Evolutionary conservation across 2,113 vertebrate genomes (phyloP), one percentile per base, ranked within the genome.

Genomic region (Ammodytes marinus): DNA sequence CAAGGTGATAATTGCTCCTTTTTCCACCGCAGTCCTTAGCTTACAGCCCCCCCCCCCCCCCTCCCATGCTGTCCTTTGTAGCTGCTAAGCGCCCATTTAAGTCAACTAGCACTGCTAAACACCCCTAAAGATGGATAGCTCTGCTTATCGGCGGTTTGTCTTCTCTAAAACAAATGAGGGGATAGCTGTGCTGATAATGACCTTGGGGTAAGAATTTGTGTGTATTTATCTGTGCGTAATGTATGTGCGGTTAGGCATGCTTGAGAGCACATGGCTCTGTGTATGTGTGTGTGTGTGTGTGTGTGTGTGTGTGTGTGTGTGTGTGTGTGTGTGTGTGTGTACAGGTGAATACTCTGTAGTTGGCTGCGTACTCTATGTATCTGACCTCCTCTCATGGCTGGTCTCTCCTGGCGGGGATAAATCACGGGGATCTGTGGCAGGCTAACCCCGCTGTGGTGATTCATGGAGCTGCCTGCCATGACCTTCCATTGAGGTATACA

Each of bases 131-230:
- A 95, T 90, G 85, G 84, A 95, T 93, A 65, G 82, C 8, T 1
- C 53, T 92, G 82, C 89, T 91, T 91, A 88, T 87, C 86, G 88
- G 86, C 81, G 81, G 87, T 94, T 95, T 95, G 92, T 95, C 94
- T 93, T 87, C 74, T 76, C 91, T 94, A 77, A 75, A 68, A 57
- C 10, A 77, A 86, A 80, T 66, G 77, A 74, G 58, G 43, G 76
- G 79, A 69, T 73, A 84, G 72, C 74, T 75, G 61, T 49, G 39
- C 71, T n/a, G n/a, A 89, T 93, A 90, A 90, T 92, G 87, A 93
- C 91, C 86, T 93, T 93, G 90, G 69, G 40, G 7, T 40, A n/a
- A 46, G 45, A 46, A 43, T 63, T 3, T 55, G 12, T 50, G 6
- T 43, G 66, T 50, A 15, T 50, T 17, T 42, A 19, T 60, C 50